Evolutionary conservation across 2,113 vertebrate species (phyloP), one percentile per base, ranked within the genome.

Genomic region (Tyto alba): DNA sequence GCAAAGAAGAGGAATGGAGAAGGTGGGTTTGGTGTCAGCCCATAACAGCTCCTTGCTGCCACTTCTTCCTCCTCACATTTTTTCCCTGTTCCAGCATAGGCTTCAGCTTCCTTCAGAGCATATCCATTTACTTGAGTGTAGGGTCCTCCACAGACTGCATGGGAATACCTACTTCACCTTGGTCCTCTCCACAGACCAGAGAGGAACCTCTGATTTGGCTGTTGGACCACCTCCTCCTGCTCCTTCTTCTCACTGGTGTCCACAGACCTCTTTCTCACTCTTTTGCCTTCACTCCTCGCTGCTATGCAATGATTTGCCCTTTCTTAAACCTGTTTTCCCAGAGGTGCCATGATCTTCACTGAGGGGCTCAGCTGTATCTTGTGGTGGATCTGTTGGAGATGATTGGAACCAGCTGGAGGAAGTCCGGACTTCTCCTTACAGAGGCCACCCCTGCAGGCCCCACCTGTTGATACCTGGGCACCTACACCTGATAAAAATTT

Each of bases 341-440:
- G 55, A 55, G 14, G 21, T 48, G 9, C 5, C 29, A 30, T 36
- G 15, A 43, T 38, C 62, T 72, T 57, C 57, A 30, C 13, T 38
- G 30, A 53, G 32, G 8, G 16, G n/a, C n/a, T 48, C 41, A 88
- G 27, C 52, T 77, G 7, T 57, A 20, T 53, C 57, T 22, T 32
- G 4, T n/a, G 6, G 5, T 48, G 47, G 4, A 13, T 30, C 36
- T 7, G 9, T 4, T 59, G 59, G 21, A 85, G 41, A 17, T 2
- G 7, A 7, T 19, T 52, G n/a, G 62, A 75, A 52, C 4, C 15
- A 36, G 14, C 62, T 25, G 5, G 13, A 17, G 5, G 2, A 10
- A 75, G 20, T 2, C 14, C 19, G 1, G 1, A 3, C 2, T 7
- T 19, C 34, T 71, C 16, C 18, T 74, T n/a, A 30, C 20, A 48